phyloP scores from a whole-genome alignment of 2,797 vertebrate species.

The Xiphorhynchus erythropygius region DNA sequence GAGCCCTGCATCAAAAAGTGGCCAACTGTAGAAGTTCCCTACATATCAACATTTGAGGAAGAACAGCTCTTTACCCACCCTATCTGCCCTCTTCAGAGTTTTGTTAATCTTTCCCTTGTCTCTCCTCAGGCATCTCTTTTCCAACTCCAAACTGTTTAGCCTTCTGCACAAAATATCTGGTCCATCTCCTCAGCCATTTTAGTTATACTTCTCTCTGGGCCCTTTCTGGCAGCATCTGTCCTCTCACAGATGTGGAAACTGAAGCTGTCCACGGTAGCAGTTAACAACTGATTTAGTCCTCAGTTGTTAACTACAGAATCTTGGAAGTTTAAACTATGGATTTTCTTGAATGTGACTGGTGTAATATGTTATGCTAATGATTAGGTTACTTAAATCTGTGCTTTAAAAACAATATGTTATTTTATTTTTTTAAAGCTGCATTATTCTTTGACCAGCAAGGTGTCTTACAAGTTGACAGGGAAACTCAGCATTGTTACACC shows the following conservation, averaged over 20 bases:
- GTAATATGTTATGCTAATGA: background rate
- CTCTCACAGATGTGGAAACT: background rate
- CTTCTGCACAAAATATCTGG: background rate
- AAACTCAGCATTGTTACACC: background rate
- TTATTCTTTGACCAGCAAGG: background rate
- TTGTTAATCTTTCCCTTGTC: background rate
- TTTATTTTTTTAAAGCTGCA: background rate
- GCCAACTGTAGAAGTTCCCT: background rate
- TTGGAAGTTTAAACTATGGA: background rate
- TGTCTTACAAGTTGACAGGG: background rate
- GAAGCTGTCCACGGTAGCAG: background rate
- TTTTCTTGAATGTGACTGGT: background rate
- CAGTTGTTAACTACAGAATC: background rate
- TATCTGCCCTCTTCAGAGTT: background rate
- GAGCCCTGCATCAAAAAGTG: background rate
- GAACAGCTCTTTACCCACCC: background rate
- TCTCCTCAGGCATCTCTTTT: background rate
- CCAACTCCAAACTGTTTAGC: background rate
- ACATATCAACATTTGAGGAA: background rate
- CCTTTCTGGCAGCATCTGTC: background rate
- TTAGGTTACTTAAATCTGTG: background rate
- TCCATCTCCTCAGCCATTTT: background rate
- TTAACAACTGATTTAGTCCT: background rate
- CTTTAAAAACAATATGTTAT: background rate
- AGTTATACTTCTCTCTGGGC: background rate